phyloP scores from a whole-genome alignment of 2,888 invertebrate species.

The Callosobruchus maculatus region DNA sequence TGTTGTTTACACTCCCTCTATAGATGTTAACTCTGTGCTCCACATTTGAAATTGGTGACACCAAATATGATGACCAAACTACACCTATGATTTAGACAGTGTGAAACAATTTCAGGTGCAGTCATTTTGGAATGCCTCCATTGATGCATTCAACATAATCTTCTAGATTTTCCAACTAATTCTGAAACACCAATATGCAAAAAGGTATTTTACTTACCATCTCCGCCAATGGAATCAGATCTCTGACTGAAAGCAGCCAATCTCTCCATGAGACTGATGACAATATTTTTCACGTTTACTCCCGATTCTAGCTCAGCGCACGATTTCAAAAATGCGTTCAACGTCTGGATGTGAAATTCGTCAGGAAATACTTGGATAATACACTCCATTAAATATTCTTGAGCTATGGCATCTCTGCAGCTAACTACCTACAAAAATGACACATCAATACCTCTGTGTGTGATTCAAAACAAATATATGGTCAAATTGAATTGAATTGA shows the following conservation, averaged over 20 bases:
- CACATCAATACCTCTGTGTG: too few species aligned
- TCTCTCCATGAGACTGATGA: constrained; percentile 92
- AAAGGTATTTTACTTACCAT: constrained; percentile 35
- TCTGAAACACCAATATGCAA: neutral
- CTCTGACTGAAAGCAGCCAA: constrained; percentile 82
- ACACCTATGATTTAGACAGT: too few species aligned
- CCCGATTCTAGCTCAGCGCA: constrained; percentile 94
- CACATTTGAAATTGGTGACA: too few species aligned
- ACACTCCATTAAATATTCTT: constrained; percentile 99
- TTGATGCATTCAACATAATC: too few species aligned
- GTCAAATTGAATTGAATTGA: too few species aligned
- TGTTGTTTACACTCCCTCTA: too few species aligned
- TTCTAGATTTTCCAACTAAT: too few species aligned
- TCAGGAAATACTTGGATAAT: constrained; percentile 99
- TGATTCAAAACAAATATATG: too few species aligned
- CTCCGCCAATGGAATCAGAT: constrained; percentile 55
- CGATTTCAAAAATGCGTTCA: constrained; percentile 92
- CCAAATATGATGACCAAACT: too few species aligned
- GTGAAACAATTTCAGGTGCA: too few species aligned
- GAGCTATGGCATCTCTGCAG: constrained; percentile 96
- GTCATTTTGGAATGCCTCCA: too few species aligned
- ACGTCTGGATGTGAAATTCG: constrained; percentile 94
- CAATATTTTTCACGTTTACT: constrained; percentile 97
- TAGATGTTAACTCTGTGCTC: too few species aligned
- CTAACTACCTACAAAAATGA: constrained; percentile 69